Percentiles rank a stretch among this genome's conserved stretches.
These are phyloP conservation scores for Coelogynopora nodosa DNA, from an alignment of 2,888 invertebrate species.

Conservation along the genomic window DNA sequence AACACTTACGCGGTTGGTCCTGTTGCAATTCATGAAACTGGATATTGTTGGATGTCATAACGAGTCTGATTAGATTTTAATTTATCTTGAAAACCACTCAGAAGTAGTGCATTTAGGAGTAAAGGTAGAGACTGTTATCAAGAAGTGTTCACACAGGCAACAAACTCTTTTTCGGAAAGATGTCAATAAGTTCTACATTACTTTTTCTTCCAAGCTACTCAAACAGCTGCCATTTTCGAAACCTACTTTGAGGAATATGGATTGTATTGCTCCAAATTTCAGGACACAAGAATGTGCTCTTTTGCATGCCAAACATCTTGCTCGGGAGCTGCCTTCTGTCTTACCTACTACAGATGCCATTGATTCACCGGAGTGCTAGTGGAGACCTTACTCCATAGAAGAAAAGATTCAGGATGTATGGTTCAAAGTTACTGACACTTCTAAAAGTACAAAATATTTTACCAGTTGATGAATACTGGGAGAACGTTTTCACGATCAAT, in stretches of 20 bases:
- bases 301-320: too few species aligned
- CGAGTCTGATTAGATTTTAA: not conserved
- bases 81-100: constrained; percentile 13
- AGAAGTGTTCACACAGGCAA: not conserved
- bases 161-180: not conserved
- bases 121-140: not conserved
- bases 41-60: not conserved
- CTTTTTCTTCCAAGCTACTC: constrained; percentile 5
- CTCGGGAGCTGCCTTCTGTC: too few species aligned
- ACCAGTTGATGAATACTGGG: not conserved
- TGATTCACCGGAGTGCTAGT: not conserved
- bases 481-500: not conserved
- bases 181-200: constrained; percentile 10
- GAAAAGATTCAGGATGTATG: not conserved
- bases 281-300: too few species aligned
- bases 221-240: too few species aligned
- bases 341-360: not conserved
- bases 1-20: not conserved
- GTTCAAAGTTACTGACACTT: not conserved
- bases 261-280: constrained; percentile 3
- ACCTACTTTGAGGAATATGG: not conserved
- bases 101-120: not conserved
- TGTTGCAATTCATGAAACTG: too few species aligned
- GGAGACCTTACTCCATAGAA: not conserved
- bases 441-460: too few species aligned